Conservation (phyloP, 2,888 invertebrate genomes). For the Galeruca laticollis region DNA sequence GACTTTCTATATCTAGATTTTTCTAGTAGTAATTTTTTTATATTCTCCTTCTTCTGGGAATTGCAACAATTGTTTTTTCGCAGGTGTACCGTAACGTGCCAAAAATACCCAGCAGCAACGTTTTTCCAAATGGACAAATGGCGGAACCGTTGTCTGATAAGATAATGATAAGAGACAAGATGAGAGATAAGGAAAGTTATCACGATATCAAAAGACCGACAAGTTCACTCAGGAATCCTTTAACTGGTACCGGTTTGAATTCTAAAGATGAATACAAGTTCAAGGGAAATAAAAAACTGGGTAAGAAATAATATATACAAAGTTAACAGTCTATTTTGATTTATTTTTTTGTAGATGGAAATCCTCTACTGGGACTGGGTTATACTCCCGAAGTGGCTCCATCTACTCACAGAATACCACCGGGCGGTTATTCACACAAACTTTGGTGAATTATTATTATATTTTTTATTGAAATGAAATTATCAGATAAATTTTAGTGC, state of each 20-base stretch:
- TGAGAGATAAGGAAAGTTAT: conserved; percentile 48
- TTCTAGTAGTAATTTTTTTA: no score
- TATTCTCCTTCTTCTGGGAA: no score
- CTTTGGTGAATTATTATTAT: conserved; percentile 58
- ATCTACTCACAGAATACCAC: conserved; percentile 60
- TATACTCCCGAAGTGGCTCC: conserved; percentile 55
- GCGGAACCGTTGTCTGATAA: conserved; percentile 28
- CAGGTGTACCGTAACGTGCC: conserved; percentile 31
- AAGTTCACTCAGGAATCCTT: conserved; percentile 59
- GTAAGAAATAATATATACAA: conserved; percentile 35
- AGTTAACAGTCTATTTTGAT: background rate
- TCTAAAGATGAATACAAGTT: conserved; percentile 59
- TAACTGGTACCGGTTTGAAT: conserved; percentile 62
- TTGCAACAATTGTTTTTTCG: no score
- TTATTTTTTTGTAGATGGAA: conserved; percentile 60
- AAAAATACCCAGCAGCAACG: conserved; percentile 26
- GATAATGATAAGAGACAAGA: conserved; percentile 28
- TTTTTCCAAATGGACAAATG: conserved; percentile 32
- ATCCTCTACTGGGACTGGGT: conserved; percentile 63
- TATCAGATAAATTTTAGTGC: background rate
- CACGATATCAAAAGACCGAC: conserved; percentile 52
- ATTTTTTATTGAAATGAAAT: background rate
- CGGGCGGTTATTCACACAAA: conserved; percentile 64
- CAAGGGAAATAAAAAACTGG: conserved; percentile 52
- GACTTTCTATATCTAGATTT: no score